Percentiles rank a stretch among this genome's conserved stretches.
phyloP scores from a whole-genome alignment of 2,888 invertebrate species.

The Trichopoda pennipes region DNA sequence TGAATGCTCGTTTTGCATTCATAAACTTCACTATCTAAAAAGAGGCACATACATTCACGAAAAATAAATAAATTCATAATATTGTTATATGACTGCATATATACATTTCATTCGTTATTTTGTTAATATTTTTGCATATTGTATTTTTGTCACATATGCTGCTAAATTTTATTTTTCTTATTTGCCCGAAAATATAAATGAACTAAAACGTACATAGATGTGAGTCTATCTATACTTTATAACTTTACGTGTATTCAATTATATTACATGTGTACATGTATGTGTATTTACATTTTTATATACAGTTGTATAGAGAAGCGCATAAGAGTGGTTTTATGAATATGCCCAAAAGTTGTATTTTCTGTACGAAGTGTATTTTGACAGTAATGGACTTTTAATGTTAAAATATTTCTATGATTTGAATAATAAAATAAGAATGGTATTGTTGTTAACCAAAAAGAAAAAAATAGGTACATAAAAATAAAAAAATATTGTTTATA shows the following conservation, averaged over 20 bases:
- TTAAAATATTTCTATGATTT: slow-evolving; percentile 60
- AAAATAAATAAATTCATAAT: slow-evolving; percentile 36
- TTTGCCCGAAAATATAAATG: slow-evolving; percentile 11
- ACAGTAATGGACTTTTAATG: slow-evolving; percentile 68
- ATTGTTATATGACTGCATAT: slow-evolving; percentile 20
- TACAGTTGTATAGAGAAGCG: neutral
- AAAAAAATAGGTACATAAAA: neutral
- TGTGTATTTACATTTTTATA: slow-evolving; percentile 18
- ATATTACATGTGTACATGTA: neutral
- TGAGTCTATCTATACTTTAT: neutral
- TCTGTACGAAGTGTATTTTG: slow-evolving; percentile 52
- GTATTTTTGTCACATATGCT: slow-evolving; percentile 67
- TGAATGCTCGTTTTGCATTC: slow-evolving; percentile 45
- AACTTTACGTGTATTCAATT: slow-evolving; percentile 11
- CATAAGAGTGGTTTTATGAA: slow-evolving; percentile 19
- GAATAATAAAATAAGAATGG: slow-evolving; percentile 58
- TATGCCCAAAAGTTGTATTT: slow-evolving; percentile 48
- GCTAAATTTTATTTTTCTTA: slow-evolving; percentile 47
- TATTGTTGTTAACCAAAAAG: slow-evolving; percentile 5
- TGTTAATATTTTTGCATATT: slow-evolving; percentile 57
- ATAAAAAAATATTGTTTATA: slow-evolving; percentile 3
- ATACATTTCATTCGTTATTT: slow-evolving; percentile 41
- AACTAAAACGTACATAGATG: slow-evolving; percentile 18
- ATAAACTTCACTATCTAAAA: slow-evolving; percentile 9
- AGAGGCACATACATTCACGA: slow-evolving; percentile 3